These are phyloP conservation scores for Urechis unicinctus DNA, from an alignment of 2,888 invertebrate genomes.

Conservation along the genomic window DNA sequence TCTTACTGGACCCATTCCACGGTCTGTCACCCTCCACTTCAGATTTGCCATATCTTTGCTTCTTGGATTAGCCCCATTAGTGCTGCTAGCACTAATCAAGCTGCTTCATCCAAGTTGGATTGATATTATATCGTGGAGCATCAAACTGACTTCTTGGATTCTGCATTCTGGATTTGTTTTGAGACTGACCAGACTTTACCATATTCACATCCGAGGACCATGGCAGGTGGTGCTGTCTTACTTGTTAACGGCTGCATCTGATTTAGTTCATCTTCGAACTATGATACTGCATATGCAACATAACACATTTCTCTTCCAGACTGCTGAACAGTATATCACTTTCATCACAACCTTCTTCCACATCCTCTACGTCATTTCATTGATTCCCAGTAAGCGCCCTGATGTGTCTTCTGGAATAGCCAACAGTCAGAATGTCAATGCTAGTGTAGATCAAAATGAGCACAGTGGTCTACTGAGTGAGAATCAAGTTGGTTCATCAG, in stretches of 20 bases:
- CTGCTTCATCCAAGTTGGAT: constrained; percentile 53
- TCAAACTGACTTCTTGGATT: constrained; percentile 72
- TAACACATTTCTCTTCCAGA: constrained; percentile 2
- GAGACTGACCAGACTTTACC: constrained; percentile 56
- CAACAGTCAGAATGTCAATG: not conserved
- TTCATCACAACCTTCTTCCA: constrained; percentile 54
- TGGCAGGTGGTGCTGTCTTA: constrained; percentile 63
- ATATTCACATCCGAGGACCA: constrained; percentile 68
- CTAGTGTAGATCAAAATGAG: not conserved
- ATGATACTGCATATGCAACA: constrained; percentile 50
- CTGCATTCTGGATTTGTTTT: constrained; percentile 72
- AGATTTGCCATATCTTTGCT: constrained; percentile 62
- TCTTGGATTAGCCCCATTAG: constrained; percentile 63
- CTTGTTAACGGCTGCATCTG: constrained; percentile 63
- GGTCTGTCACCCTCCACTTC: constrained; percentile 61
- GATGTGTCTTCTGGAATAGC: not conserved
- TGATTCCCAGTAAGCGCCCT: constrained; percentile 57
- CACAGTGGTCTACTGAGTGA: not conserved
- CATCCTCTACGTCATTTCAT: constrained; percentile 63
- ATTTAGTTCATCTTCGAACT: constrained; percentile 65
- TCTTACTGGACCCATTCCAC: constrained; percentile 58
- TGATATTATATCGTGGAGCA: constrained; percentile 66
- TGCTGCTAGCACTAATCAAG: constrained; percentile 55
- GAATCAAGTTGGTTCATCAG: not conserved
- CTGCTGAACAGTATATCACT: constrained; percentile 29